phyloP scores from a whole-genome alignment of 2,888 invertebrate species.

The Agrochola litura region DNA sequence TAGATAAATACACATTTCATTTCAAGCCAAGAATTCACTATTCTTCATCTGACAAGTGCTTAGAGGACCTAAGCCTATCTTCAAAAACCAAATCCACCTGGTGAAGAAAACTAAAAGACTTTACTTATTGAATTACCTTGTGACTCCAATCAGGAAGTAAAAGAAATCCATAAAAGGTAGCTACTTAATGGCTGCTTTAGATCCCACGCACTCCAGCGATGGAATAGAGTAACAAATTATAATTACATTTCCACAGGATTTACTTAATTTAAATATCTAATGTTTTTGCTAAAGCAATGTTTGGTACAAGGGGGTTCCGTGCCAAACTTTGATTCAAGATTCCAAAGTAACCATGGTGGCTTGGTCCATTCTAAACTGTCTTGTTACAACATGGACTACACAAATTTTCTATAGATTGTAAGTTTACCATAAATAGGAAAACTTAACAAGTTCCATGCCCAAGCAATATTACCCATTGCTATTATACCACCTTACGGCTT shows the following conservation, averaged over 20 bases:
- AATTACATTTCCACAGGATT: constrained; percentile 6
- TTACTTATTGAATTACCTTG: not conserved
- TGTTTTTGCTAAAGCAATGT: not conserved
- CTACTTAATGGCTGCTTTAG: not conserved
- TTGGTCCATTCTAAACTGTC: constrained; percentile 8
- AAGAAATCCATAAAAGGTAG: constrained; percentile 9
- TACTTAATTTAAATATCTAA: not conserved
- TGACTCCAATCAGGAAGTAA: constrained; percentile 19
- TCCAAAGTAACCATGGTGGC: not conserved
- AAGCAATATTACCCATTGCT: constrained; percentile 30
- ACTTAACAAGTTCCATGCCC: constrained; percentile 18
- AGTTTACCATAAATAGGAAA: constrained; percentile 40
- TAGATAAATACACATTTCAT: too few relatives aligned
- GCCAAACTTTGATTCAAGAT: not conserved
- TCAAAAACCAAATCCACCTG: not conserved
- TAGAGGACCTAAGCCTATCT: not conserved
- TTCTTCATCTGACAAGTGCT: too few relatives aligned
- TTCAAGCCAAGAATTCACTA: too few relatives aligned
- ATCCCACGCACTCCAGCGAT: constrained; percentile 3
- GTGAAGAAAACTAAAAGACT: not conserved
- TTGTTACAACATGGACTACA: not conserved
- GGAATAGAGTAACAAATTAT: not conserved
- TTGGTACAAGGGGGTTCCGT: not conserved
- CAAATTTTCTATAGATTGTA: constrained; percentile 15
- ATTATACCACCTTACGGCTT: constrained; percentile 32